These are phyloP conservation scores for Dexiosoma caninum DNA, from an alignment of 2,888 invertebrate species.

Conservation along the genomic window DNA sequence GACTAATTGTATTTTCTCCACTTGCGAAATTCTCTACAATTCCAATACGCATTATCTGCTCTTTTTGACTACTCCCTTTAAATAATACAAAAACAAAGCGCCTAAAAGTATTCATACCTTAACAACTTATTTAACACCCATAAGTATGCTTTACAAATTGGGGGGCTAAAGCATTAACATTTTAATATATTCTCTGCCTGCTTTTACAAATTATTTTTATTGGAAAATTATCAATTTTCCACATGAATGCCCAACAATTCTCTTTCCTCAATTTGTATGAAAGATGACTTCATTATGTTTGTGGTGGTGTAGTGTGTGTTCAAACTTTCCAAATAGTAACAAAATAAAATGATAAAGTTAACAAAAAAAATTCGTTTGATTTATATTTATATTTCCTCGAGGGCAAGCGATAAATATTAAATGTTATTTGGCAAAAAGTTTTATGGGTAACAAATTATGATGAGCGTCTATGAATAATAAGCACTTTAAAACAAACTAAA, in stretches of 20 bases:
- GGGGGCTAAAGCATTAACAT: not conserved
- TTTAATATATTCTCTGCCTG: slow-evolving; percentile 3
- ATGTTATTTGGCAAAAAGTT: slow-evolving; percentile 37
- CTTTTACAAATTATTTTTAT: slow-evolving; percentile 38
- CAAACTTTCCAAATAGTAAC: not conserved
- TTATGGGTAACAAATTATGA: slow-evolving; percentile 13
- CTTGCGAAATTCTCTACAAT: no score
- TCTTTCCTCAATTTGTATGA: not conserved
- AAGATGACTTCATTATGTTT: slow-evolving; percentile 21
- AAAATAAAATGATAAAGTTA: not conserved
- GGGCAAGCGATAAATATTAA: slow-evolving; percentile 2
- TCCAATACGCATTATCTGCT: no score
- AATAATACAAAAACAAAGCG: no score
- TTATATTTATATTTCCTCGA: slow-evolving; percentile 27
- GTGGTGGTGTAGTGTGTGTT: slow-evolving; percentile 30
- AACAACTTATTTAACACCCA: not conserved
- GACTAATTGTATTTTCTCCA: no score
- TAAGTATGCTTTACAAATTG: slow-evolving; percentile 11
- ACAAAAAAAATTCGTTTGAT: slow-evolving; percentile 8
- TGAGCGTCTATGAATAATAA: slow-evolving; percentile 21
- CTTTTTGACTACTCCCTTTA: no score
- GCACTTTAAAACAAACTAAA: no score
- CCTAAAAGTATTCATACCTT: slow-evolving; percentile 3
- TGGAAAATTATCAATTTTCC: slow-evolving; percentile 61
- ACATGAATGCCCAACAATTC: slow-evolving; percentile 46